Evolutionary conservation across 2,797 vertebrate genomes (phyloP).

Genomic region (Aulostomus chinensis): DNA sequence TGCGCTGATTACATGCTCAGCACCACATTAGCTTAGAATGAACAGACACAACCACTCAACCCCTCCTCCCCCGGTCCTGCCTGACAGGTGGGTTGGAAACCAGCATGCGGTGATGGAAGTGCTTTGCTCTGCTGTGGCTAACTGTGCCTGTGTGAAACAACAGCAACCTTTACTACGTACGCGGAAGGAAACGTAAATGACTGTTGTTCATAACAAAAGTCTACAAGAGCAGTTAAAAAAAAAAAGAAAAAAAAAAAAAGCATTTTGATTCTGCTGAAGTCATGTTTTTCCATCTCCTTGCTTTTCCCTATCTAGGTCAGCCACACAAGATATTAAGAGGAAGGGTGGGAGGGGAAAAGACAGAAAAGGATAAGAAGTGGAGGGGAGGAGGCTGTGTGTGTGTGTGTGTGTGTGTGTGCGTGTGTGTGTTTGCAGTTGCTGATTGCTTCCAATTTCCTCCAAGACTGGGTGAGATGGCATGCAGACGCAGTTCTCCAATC

Average conservation of each 20-base stretch:
- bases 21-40: no score
- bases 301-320: slow-evolving; percentile 71
- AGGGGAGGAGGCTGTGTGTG: background rate
- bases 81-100: no score
- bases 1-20: no score
- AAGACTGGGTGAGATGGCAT: slow-evolving; percentile 24
- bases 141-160: no score
- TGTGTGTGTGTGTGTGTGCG: background rate
- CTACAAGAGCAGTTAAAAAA: slow-evolving; percentile 28
- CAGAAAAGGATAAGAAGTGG: slow-evolving; percentile 2
- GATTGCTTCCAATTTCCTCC: slow-evolving; percentile 33
- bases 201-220: slow-evolving; percentile 45
- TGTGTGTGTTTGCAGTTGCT: slow-evolving; percentile 11
- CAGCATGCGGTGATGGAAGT: no score
- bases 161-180: slow-evolving; percentile 40
- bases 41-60: no score
- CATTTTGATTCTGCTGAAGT: slow-evolving; percentile 70
- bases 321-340: slow-evolving; percentile 35
- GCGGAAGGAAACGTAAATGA: slow-evolving; percentile 25
- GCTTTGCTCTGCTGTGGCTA: no score
- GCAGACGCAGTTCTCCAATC: slow-evolving; percentile 40
- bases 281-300: slow-evolving; percentile 39
- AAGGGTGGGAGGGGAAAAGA: slow-evolving; percentile 6
- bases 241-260: no score
- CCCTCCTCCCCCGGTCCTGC: no score